phyloP scores from a whole-genome alignment of 1,140 invertebrate genomes.

The Neomicropteryx cornuta region DNA sequence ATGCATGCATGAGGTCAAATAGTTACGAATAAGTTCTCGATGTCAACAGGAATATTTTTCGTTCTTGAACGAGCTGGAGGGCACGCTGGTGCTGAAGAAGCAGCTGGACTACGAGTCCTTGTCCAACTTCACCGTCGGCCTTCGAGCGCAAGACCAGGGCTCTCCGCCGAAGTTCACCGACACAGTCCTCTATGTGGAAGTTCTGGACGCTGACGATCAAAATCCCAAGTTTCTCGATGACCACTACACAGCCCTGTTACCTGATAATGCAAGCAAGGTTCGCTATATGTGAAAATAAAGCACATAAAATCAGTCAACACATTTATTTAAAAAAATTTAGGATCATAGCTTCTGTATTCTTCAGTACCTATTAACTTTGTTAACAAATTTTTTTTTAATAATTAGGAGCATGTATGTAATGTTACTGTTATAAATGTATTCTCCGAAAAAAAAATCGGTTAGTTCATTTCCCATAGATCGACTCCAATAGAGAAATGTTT shows the following conservation, averaged over 20 bases:
- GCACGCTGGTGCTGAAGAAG: constrained; percentile 67
- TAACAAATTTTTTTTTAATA: too few relatives aligned
- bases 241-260: constrained; percentile 61
- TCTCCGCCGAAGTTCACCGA: constrained; percentile 63
- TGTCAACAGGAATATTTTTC: constrained; percentile 57
- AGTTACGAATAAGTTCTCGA: not conserved
- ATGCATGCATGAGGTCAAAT: not conserved
- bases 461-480: too few relatives aligned
- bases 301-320: too few relatives aligned
- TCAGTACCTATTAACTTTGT: not conserved
- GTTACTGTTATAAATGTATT: too few relatives aligned
- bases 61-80: constrained; percentile 78
- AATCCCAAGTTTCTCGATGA: constrained; percentile 74
- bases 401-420: too few relatives aligned
- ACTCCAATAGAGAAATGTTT: too few relatives aligned
- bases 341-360: too few relatives aligned
- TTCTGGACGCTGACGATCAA: constrained; percentile 87
- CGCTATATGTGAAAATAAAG: too few relatives aligned
- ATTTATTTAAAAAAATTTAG: too few relatives aligned
- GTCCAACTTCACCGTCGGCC: constrained; percentile 65
- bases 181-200: constrained; percentile 63
- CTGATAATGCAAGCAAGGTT: constrained; percentile 48
- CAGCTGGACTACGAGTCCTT: constrained; percentile 77
- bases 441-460: too few relatives aligned
- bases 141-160: constrained; percentile 79